Base-by-base conservation (phyloP, 2,797 vertebrate species). In the Salmo trutta region DNA sequence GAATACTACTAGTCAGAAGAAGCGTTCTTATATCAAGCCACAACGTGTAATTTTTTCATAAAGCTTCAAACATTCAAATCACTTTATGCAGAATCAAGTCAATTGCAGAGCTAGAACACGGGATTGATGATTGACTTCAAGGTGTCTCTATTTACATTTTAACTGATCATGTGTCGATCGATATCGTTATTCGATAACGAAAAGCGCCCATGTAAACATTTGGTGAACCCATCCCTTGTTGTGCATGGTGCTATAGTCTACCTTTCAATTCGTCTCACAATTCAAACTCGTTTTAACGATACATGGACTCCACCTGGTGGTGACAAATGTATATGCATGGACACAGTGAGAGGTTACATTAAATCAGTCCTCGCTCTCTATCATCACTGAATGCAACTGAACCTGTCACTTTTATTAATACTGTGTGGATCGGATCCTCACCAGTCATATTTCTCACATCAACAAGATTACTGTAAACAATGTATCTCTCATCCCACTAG, bases 401-500 rank as follows among this genome's bases (percentile, higher is more conserved):
- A 53, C 24, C 2, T 6, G 47, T 71, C 47, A 53, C 70, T 71
- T 52, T 27, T 14, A 53, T 70, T 24, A 21, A 52, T 15, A 21
- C 21, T 7, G 21, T 14, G 16, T 24, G 10, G 47, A 15, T 52
- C 51, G 5, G 24, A 71, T 71, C 51, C 24, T 29, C 51, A 27
- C 24, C 15, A 71, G 47, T 53, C 15, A 31, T 68, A 19, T 68
- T 33, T 68, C 15, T 27, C 4, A 67, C 15, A 31, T 14, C 65
- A 67, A 31, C 4, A 67, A 29, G 27, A 68, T 16, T 27, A 65
- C n/a, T 71, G 73, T 67, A 78, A 47, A 47, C 68, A 81, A 24
- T 71, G 29, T 53, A n/a, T 78, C 3, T 15, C 73, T 3, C 36
- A 64, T 51, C 6, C 85, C 88, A 82, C 85, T 84, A 83, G 88